These are phyloP conservation scores for Aptenodytes forsteri DNA, from an alignment of 2,113 vertebrate species.

Conservation along the genomic window DNA sequence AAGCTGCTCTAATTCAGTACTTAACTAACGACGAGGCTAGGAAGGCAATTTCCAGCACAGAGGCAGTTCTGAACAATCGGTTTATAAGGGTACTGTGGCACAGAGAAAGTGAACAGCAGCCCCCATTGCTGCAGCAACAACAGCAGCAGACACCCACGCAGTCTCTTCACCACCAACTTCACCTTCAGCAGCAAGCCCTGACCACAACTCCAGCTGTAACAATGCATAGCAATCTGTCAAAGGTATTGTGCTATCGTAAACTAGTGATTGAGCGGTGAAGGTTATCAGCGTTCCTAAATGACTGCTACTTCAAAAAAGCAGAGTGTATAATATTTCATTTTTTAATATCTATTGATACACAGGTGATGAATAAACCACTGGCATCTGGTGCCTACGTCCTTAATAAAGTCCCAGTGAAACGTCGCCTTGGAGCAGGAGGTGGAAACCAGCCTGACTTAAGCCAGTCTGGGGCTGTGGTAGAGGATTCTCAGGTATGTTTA, in stretches of 20 bases:
- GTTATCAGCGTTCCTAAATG: accelerated
- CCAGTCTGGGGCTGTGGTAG: conserved; percentile 68
- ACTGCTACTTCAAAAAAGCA: background rate
- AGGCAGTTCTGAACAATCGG: conserved; percentile 94
- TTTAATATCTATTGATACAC: background rate
- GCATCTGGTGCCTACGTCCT: conserved; percentile 88
- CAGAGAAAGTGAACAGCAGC: conserved; percentile 78
- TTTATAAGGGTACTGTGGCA: conserved; percentile 97
- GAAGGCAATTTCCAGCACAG: conserved; percentile 91
- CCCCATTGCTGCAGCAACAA: conserved; percentile 66
- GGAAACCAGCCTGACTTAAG: conserved; percentile 76
- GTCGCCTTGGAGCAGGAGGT: conserved; percentile 76
- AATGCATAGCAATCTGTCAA: conserved; percentile 73
- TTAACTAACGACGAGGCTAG: conserved; percentile 90
- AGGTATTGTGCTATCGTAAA: conserved; percentile 43
- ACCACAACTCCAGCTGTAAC: conserved; percentile 66
- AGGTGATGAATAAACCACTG: conserved; percentile 87
- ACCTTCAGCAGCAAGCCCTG: conserved; percentile 74
- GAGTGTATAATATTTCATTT: accelerated
- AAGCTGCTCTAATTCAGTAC: conserved; percentile 94
- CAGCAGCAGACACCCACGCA: conserved; percentile 64
- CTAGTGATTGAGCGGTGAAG: background rate
- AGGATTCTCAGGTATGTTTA: conserved; percentile 77
- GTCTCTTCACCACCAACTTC: conserved; percentile 75
- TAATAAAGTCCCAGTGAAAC: conserved; percentile 89